Base-by-base conservation (phyloP, 2,888 invertebrate species). In the Ophion ellenae region DNA sequence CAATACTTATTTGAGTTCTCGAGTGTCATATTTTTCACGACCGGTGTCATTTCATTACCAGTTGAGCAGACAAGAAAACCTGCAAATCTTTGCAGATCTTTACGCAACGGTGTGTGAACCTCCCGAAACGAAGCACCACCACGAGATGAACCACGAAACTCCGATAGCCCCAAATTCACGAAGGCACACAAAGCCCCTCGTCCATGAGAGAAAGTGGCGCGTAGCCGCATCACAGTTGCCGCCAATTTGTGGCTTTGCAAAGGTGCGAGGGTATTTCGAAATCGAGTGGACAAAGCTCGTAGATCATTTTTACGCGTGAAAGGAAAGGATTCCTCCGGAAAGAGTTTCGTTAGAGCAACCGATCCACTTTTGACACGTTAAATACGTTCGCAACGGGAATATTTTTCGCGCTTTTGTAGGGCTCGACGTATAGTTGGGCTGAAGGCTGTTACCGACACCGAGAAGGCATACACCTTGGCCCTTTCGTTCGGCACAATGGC, bases 401-500 rank as follows among this genome's bases (percentile, higher is more conserved):
- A 47, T 81, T 78, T 81, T 78, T 77, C 69, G 73, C 57, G 57
- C 24, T 36, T 69, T 53, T 14, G 53, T 53, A 17, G 53, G 17
- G 17, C 17, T 74, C 76, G 67, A 67, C 67, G 73, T 67, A 73
- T 14, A 2, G 9, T 74, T 63, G 28, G 67, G 78, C 67, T 53
- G 40, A 64, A 71, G 66, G 28, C 69, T 57, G 75, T 81, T 73
- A 40, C 73, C 14, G 53, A 66, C 40, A 10, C 36, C 24, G 61
- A 6, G 45, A 74, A 75, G 70, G 69, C 75, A 75, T 79, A 69
- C 40, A 63, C 47, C 70, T 40, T 40, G 53, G 47, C 70, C 57
- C 70, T 80, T 84, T n/a, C 28, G 32, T 75, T 76, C 32, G 17
- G n/a, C 64, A 76, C 78, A 78, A 78, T n/a, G 59, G 28, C 24